Evolutionary conservation across 1,140 invertebrate genomes (phyloP).

Genomic region (Caenorhabditis brenneri): DNA sequence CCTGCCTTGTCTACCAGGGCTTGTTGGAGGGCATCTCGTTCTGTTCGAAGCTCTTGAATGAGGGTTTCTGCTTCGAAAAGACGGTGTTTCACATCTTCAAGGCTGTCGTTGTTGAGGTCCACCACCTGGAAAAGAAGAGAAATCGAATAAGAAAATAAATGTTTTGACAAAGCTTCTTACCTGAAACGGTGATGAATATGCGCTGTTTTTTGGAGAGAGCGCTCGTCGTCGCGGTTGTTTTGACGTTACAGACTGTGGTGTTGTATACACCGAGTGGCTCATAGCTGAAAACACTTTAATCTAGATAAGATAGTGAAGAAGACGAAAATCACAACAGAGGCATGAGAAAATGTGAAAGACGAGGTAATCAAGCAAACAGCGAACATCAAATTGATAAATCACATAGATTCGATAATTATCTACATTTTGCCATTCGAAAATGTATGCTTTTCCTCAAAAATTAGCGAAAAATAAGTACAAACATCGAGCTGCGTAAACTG

Average conservation of each 20-base stretch:
- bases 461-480: too few species aligned
- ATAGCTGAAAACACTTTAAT: background rate
- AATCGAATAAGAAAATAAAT: background rate
- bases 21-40: background rate
- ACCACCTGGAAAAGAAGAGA: background rate
- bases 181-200: background rate
- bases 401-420: too few species aligned
- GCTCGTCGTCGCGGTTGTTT: slow-evolving; percentile 5
- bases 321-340: too few species aligned
- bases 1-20: background rate
- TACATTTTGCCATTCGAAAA: too few species aligned
- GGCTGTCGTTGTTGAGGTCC: background rate
- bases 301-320: background rate
- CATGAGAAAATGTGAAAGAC: too few species aligned
- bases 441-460: too few species aligned
- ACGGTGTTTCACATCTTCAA: background rate
- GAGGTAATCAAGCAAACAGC: too few species aligned
- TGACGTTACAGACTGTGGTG: slow-evolving; percentile 11
- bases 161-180: background rate
- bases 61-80: background rate
- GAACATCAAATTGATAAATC: too few species aligned
- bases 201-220: background rate
- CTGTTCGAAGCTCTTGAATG: background rate
- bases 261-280: background rate
- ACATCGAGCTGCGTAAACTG: too few species aligned